A percentile compares a stretch with the other conserved stretches of the same genome.
phyloP scores from a whole-genome alignment of 2,888 invertebrate species.

The Xanthorhoe designata region DNA sequence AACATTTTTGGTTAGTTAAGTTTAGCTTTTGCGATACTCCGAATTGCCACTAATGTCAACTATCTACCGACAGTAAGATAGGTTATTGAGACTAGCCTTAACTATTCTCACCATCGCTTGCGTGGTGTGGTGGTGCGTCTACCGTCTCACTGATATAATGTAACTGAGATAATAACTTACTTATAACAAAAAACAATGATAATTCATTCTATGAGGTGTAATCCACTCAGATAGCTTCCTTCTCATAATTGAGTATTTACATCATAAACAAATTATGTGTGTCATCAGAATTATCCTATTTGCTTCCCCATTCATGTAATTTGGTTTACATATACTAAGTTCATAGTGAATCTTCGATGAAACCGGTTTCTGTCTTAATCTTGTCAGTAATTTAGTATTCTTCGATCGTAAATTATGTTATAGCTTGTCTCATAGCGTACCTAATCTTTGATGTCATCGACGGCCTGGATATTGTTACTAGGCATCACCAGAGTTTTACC shows the following conservation, averaged over 20 bases:
- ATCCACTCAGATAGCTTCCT: background rate
- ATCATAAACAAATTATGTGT: background rate
- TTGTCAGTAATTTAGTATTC: background rate
- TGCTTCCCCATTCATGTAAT: background rate
- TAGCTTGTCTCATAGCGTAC: background rate
- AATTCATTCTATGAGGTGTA: too few relatives aligned
- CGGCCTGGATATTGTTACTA: background rate
- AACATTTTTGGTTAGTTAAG: too few relatives aligned
- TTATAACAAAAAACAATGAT: background rate
- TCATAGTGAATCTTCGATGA: background rate
- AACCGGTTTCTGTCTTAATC: constrained; percentile 1
- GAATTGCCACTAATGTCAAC: too few relatives aligned
- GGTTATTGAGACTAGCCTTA: too few relatives aligned
- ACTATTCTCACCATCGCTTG: too few relatives aligned
- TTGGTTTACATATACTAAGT: background rate
- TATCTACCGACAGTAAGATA: too few relatives aligned
- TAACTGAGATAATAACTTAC: background rate
- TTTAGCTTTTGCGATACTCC: too few relatives aligned
- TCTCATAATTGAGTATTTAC: background rate
- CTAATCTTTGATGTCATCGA: constrained; percentile 1
- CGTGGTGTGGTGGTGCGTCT: too few relatives aligned
- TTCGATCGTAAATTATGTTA: background rate
- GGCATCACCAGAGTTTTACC: background rate
- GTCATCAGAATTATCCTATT: background rate
- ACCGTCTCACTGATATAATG: background rate